A percentile compares a stretch with the other conserved stretches of the same genome.
Evolutionary conservation across 1,140 invertebrate species (phyloP).

Genomic region (Delia radicum): DNA sequence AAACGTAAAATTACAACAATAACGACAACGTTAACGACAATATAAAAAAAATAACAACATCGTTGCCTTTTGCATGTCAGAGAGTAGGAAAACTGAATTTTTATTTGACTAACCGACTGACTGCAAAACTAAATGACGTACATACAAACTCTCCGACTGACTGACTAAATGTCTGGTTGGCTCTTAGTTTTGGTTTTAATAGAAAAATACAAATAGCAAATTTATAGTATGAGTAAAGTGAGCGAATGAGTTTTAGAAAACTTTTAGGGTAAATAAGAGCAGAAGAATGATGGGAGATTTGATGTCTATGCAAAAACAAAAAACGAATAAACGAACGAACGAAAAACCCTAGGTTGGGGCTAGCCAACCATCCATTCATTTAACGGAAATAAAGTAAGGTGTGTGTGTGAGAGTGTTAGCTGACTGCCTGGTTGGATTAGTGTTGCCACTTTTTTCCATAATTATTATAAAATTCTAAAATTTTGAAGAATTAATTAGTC

Average conservation of each 20-base stretch:
- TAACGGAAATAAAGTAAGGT: constrained; percentile 18
- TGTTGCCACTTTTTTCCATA: too few species aligned
- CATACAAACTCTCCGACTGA: background rate
- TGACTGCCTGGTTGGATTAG: background rate
- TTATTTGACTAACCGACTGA: background rate
- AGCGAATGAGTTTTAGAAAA: constrained; percentile 4
- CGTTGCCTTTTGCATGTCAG: background rate
- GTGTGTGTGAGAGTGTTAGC: background rate
- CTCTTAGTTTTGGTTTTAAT: constrained; percentile 7
- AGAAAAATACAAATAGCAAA: background rate
- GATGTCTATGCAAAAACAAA: constrained; percentile 5
- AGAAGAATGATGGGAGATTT: constrained; percentile 6
- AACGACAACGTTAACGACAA: background rate
- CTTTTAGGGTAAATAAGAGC: constrained; percentile 1
- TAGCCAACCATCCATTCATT: background rate
- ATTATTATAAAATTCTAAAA: too few species aligned
- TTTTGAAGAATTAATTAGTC: too few species aligned
- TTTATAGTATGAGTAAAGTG: constrained; percentile 16
- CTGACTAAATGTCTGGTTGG: background rate
- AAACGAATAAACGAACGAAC: background rate
- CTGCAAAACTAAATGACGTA: background rate
- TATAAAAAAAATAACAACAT: background rate
- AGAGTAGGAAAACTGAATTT: background rate
- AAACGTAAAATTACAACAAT: constrained; percentile 3
- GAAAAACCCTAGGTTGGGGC: background rate